These are phyloP conservation scores for Cricetomys ansorgei DNA, from an alignment of 2,113 vertebrate species.

Conservation along the genomic window DNA sequence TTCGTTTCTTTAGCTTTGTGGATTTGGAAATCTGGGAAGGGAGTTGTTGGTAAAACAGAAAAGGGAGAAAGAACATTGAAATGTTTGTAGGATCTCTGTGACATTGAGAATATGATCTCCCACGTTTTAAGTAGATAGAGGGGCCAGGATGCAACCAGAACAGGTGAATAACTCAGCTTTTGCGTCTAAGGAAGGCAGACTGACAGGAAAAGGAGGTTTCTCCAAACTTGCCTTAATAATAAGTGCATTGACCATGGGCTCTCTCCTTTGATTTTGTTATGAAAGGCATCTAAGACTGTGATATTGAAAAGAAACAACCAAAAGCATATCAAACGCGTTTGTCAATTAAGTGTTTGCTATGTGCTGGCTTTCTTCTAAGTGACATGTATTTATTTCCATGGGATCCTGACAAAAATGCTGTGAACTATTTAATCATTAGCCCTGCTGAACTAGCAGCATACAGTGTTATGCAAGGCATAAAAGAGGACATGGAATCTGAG, in stretches of 20 bases:
- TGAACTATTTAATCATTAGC: not conserved
- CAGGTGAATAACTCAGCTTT: not conserved
- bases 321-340: not conserved
- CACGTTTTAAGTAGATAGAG: not conserved
- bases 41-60: not conserved
- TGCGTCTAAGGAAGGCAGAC: not conserved
- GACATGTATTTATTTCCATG: not conserved
- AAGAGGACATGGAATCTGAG: not conserved
- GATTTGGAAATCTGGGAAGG: not conserved
- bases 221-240: not conserved
- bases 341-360: not conserved
- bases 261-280: constrained; percentile 2
- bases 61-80: not conserved
- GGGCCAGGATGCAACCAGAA: not conserved
- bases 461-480: not conserved
- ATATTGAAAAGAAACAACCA: not conserved
- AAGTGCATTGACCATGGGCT: not conserved
- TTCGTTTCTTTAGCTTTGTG: constrained; percentile 27
- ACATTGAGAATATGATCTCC: not conserved
- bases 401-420: not conserved
- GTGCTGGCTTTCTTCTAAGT: not conserved
- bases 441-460: not conserved
- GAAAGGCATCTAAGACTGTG: not conserved
- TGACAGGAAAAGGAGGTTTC: not conserved
- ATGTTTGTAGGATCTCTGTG: not conserved